Conservation (phyloP, 2,797 vertebrate genomes). For the Labroides dimidiatus region DNA sequence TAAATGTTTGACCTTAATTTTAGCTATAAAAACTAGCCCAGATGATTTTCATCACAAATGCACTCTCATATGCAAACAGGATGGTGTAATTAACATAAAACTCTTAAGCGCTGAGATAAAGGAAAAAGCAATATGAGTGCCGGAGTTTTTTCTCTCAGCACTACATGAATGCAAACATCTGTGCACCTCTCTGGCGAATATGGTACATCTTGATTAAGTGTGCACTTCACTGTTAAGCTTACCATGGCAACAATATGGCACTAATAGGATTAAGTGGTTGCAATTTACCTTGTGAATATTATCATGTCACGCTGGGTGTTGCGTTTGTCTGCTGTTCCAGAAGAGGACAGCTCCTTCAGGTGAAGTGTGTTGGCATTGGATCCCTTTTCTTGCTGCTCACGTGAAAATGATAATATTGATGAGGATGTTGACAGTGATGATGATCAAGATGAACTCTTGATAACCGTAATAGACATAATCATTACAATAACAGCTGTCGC, state of each 20-base stretch:
- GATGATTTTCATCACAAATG: constrained; percentile 34
- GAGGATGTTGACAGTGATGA: constrained; percentile 13
- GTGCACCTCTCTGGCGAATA: constrained; percentile 41
- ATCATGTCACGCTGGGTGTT: constrained; percentile 29
- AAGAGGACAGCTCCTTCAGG: constrained; percentile 19
- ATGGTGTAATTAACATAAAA: constrained; percentile 49
- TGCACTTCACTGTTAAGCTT: constrained; percentile 47
- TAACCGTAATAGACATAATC: constrained; percentile 47
- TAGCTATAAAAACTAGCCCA: constrained; percentile 9
- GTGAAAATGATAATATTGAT: neutral
- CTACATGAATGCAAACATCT: constrained; percentile 55
- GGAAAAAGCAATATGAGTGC: constrained; percentile 12
- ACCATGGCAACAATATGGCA: constrained; percentile 59
- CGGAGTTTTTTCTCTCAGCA: constrained; percentile 32
- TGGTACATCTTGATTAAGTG: constrained; percentile 54
- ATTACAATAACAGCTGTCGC: constrained; percentile 64
- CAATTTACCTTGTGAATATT: constrained; percentile 46
- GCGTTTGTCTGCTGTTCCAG: constrained; percentile 12
- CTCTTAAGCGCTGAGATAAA: constrained; percentile 21
- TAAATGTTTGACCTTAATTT: constrained; percentile 30
- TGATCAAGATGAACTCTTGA: constrained; percentile 52
- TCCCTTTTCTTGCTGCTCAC: constrained; percentile 15
- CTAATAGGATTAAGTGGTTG: constrained; percentile 74
- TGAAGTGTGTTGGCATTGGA: constrained; percentile 6
- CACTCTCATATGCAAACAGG: constrained; percentile 44